Evolutionary conservation across 2,888 invertebrate genomes (phyloP).

Genomic region (Melitaea athalia): DNA sequence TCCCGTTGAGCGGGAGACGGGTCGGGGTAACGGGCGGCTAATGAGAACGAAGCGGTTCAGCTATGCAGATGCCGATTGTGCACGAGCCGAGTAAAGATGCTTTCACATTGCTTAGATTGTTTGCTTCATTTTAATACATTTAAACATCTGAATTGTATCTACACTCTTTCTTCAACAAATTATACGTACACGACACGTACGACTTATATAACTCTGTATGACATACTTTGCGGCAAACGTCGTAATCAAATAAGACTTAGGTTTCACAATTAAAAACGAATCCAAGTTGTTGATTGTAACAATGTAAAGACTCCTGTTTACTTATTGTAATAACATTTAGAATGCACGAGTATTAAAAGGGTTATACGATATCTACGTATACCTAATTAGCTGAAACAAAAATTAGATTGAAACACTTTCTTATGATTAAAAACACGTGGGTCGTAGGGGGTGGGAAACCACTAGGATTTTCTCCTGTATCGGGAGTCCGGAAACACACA

Average conservation of each 20-base stretch:
- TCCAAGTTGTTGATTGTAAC: too few species aligned
- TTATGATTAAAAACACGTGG: background rate
- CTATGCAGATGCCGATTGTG: conserved; percentile 71
- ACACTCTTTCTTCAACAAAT: too few species aligned
- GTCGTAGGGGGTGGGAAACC: background rate
- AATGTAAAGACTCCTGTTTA: too few species aligned
- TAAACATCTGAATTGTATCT: too few species aligned
- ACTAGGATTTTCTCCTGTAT: too few species aligned
- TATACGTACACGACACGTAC: too few species aligned
- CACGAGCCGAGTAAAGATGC: conserved; percentile 41
- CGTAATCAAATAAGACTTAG: too few species aligned
- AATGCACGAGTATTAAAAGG: background rate
- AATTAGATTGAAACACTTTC: background rate
- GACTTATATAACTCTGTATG: too few species aligned
- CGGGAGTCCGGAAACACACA: too few species aligned
- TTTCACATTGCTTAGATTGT: conserved; percentile 21
- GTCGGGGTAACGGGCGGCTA: conserved; percentile 71
- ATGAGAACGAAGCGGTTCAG: conserved; percentile 76
- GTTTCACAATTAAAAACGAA: too few species aligned
- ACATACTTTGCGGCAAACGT: too few species aligned
- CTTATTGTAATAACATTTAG: background rate
- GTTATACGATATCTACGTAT: background rate
- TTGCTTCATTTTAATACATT: background rate
- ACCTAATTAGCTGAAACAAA: background rate
- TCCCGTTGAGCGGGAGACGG: conserved; percentile 51